These are phyloP conservation scores for Sterrhoptilus dennistouni DNA, from an alignment of 2,113 vertebrate genomes.

Conservation along the genomic window DNA sequence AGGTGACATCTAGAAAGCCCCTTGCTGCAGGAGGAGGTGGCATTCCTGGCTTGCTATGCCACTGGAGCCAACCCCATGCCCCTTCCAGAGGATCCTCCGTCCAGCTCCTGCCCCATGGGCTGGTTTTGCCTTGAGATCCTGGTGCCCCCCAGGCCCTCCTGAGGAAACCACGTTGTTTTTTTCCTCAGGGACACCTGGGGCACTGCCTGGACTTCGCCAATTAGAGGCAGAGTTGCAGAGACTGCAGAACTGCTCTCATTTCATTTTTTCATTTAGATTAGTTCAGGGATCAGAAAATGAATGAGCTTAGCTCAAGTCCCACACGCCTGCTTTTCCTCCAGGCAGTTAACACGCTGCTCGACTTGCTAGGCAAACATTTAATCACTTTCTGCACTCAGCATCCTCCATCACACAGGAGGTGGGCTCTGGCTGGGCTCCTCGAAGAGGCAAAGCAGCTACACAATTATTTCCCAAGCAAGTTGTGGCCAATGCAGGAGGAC, in stretches of 20 bases:
- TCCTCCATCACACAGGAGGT: background rate
- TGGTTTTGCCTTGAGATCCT: background rate
- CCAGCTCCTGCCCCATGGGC: background rate
- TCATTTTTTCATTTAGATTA: constrained; percentile 32
- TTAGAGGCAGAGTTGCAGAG: background rate
- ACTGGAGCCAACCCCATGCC: background rate
- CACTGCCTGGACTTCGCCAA: background rate
- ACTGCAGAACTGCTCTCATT: constrained; percentile 8
- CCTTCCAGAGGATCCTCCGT: background rate
- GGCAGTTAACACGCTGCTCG: background rate
- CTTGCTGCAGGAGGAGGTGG: background rate
- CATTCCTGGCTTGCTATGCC: fast-evolving
- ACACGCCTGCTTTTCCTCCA: constrained; percentile 27
- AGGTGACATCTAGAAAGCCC: background rate
- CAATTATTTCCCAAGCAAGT: background rate
- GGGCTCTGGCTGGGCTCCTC: background rate
- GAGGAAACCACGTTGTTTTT: background rate
- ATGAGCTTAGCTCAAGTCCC: constrained; percentile 26
- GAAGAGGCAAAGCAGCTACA: background rate
- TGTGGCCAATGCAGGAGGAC: fast-evolving
- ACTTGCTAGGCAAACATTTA: constrained; percentile 43
- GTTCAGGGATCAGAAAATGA: constrained; percentile 54
- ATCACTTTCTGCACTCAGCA: constrained; percentile 25
- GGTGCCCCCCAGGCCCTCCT: background rate
- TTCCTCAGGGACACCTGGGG: background rate